Base-by-base conservation (phyloP, 2,797 vertebrate species). In the Pristis pectinata region DNA sequence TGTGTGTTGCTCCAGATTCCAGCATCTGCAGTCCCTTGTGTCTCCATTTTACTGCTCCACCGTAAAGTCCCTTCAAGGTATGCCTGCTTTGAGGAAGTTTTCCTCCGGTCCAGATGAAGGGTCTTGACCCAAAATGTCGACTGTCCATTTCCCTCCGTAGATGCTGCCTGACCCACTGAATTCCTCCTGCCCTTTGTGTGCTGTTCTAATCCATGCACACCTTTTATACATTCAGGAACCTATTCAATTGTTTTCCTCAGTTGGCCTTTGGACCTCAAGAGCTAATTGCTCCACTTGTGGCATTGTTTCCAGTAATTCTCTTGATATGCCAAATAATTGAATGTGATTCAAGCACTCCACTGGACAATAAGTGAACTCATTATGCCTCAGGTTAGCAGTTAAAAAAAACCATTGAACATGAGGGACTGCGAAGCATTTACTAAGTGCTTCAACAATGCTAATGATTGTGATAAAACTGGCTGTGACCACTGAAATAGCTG, bases 331-430 rank as follows among this genome's bases (percentile, higher is more conserved):
- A 67, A 64, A 64, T 91, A 67, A 91, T 64, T 91, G 87, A 91
- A 91, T 22, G 17, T 17, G 59, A 61, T 61, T 91, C 24, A 59
- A 91, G n/a, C 87, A 64, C 87, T 91, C 87, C n/a, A 37, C 87
- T 91, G 87, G 87, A 61, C 87, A 91, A 91, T 91, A 89, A 89
- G 37, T 91, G 87, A 91, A 91, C 87, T 64, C 56, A n/a, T 8
- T 37, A 34, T 64, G 85, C 56, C 85, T 89, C 87, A 91, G 61
- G 87, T 91, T 61, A 91, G 87, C 87, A 91, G 87, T 64, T 91
- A 91, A 67, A 24, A 27, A 89, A 91, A 67, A 91, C 87, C n/a
- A 67, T 37, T 67, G n/a, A 91, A 61, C n/a, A 8, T 24, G 59
- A 91, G 59, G n/a, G 61, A 67, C 61, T 41, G 59, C n/a, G 22